A percentile compares a stretch with the other conserved stretches of the same genome.
These are phyloP conservation scores for Venustaconcha ellipsiformis DNA, from an alignment of 1,140 invertebrate genomes.

Conservation along the genomic window DNA sequence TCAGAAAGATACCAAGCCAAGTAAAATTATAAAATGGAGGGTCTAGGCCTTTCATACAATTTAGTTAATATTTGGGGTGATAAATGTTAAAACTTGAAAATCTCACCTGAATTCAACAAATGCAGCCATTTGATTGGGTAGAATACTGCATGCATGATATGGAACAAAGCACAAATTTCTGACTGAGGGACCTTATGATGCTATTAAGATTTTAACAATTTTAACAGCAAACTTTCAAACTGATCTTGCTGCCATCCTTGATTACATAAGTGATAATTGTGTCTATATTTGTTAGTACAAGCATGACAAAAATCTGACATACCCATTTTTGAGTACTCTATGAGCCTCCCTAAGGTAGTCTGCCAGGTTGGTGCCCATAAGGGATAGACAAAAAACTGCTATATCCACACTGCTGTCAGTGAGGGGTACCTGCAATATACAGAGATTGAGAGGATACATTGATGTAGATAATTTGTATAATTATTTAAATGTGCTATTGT, in stretches of 20 bases:
- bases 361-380: constrained; percentile 94
- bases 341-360: constrained; percentile 95
- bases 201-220: not conserved
- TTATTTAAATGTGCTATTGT: no score
- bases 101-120: no score
- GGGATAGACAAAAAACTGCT: constrained; percentile 93
- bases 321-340: constrained; percentile 88
- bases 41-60: no score
- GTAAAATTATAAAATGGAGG: no score
- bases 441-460: not conserved
- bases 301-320: constrained; percentile 61
- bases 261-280: not conserved
- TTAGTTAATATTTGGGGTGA: no score
- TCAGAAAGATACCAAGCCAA: no score
- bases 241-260: not conserved
- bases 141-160: not conserved
- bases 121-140: no score
- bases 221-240: not conserved
- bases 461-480: no score
- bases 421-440: constrained; percentile 76
- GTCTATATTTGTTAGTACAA: not conserved
- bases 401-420: constrained; percentile 80
- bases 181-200: not conserved
- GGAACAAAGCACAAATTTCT: not conserved
- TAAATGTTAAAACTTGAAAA: no score